Evolutionary conservation across 2,113 vertebrate species (phyloP), one percentile per base, ranked within the genome.

Genomic region (Paramisgurnus dabryanus): DNA sequence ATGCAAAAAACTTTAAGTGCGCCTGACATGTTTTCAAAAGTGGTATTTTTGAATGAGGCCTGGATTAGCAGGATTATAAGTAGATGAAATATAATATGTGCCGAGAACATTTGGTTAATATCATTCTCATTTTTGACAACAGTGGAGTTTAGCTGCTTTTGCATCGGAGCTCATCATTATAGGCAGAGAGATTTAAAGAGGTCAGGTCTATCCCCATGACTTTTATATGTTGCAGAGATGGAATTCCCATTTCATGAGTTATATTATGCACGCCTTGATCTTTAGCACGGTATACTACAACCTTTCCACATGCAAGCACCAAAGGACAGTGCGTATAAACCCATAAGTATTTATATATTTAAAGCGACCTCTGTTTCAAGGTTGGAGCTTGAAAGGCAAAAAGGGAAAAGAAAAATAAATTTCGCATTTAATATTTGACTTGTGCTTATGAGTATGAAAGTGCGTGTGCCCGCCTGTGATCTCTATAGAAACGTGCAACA

Each of bases 381-480:
- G 61, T 77, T 63, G 81, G 55, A 82, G 69, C 74, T 69, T 72
- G 58, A 71, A 80, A 77, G 57, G 43, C 73, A 81, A 60, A 82
- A 77, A 73, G 12, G 45, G 41, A 45, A 76, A 70, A 70, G 60
- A 77, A 85, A 84, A 87, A 83, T 79, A 77, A 83, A 81, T 87
- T 86, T 87, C 83, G 84, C 68, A 80, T 86, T 78, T 80, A 82
- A 83, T 84, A 85, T 81, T 80, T 84, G 78, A 67, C 60, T 72
- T 79, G 71, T 82, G 76, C 60, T 76, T 39, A 47, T 47, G 79
- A 85, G 67, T 85, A 72, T 80, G 70, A 63, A 78, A 79, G 69
- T 67, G 74, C 18, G 41, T 45, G 67, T 76, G 73, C 71, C 34
- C 13, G 50, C 17, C 43, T 74, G 67, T 73, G 47, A 67, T 67